A percentile compares a stretch with the other conserved stretches of the same genome.
phyloP scores from a whole-genome alignment of 1,140 invertebrate species.

The Macrotrachela quadricornifera region DNA sequence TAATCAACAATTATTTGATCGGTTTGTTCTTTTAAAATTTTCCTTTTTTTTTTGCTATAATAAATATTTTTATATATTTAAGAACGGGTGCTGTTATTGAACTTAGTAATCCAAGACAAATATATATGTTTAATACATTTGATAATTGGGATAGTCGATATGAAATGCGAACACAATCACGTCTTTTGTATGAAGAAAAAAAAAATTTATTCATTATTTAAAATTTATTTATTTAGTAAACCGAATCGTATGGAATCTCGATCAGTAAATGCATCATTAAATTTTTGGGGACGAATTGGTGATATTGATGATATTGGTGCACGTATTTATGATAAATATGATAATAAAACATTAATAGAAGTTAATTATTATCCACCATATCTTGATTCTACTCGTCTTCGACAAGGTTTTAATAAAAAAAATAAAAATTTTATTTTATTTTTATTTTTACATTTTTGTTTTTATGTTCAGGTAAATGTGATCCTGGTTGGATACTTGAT shows the following conservation, averaged over 20 bases:
- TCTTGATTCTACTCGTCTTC: background rate
- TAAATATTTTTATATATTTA: too few relatives aligned
- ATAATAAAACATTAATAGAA: conserved; percentile 4
- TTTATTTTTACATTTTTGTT: too few relatives aligned
- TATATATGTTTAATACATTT: background rate
- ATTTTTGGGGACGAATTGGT: conserved; percentile 5
- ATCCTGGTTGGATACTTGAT: conserved; percentile 59
- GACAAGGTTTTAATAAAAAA: too few relatives aligned
- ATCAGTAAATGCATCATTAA: background rate
- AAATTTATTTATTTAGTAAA: background rate
- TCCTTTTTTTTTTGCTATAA: too few relatives aligned
- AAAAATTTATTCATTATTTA: background rate
- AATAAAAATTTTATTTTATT: too few relatives aligned
- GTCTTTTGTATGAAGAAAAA: background rate
- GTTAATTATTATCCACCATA: background rate
- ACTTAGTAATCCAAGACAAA: background rate
- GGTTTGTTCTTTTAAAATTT: too few relatives aligned
- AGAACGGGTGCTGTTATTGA: background rate
- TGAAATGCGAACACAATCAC: background rate
- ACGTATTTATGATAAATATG: conserved; percentile 8
- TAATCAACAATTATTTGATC: too few relatives aligned
- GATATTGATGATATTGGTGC: conserved; percentile 2
- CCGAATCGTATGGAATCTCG: background rate
- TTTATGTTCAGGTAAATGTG: too few relatives aligned
- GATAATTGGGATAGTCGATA: background rate